Evolutionary conservation across 2,113 vertebrate genomes (phyloP).

Genomic region (Datnioides undecimradiatus): DNA sequence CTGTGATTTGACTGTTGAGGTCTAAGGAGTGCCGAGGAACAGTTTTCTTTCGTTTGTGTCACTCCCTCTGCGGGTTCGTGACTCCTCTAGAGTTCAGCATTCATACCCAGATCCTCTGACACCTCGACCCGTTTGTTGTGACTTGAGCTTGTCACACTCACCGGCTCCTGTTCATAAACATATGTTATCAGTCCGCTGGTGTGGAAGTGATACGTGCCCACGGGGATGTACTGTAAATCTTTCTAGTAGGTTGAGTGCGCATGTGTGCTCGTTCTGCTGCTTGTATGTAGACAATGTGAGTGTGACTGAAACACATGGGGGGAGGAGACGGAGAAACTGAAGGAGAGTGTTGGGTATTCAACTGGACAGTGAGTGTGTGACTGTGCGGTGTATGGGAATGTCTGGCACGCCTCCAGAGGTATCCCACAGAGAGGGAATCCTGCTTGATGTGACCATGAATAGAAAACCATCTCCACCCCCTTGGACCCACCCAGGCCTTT

Average conservation of each 20-base stretch:
- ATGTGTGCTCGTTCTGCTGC: constrained; percentile 26
- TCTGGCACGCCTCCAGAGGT: constrained; percentile 73
- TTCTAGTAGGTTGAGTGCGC: neutral
- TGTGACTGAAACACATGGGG: constrained; percentile 43
- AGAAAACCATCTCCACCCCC: constrained; percentile 64
- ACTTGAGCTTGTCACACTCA: constrained; percentile 58
- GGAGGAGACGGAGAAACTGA: constrained; percentile 13
- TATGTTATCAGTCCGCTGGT: constrained; percentile 43
- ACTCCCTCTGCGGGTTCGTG: constrained; percentile 29
- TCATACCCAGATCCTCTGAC: constrained; percentile 37
- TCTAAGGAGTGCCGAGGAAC: neutral
- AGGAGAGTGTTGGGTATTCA: constrained; percentile 24
- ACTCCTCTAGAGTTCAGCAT: constrained; percentile 40
- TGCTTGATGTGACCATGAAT: constrained; percentile 77
- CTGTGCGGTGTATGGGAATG: constrained; percentile 63
- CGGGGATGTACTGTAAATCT: constrained; percentile 15
- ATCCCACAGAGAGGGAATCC: constrained; percentile 75
- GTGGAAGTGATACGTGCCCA: constrained; percentile 58
- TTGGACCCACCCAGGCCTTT: constrained; percentile 71
- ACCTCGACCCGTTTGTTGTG: constrained; percentile 69
- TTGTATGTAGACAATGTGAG: constrained; percentile 44
- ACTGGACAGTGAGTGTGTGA: constrained; percentile 39
- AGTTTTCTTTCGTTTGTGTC: constrained; percentile 35
- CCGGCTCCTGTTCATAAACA: constrained; percentile 59
- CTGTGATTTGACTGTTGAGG: constrained; percentile 6